phyloP scores from a whole-genome alignment of 2,888 invertebrate species.

The Ariolimax columbianus region DNA sequence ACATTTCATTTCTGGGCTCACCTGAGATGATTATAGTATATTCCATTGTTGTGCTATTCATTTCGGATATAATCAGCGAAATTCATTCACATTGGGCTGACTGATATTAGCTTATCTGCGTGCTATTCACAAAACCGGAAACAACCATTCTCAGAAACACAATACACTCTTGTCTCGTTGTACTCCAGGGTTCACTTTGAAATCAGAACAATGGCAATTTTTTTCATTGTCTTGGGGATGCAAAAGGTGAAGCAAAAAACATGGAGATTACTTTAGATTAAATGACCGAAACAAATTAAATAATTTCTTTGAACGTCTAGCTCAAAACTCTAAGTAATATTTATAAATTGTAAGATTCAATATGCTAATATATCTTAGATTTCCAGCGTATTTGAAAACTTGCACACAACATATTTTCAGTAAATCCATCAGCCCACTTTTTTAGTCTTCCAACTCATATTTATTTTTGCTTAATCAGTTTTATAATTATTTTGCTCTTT shows the following conservation, averaged over 20 bases:
- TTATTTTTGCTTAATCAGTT: too few relatives aligned
- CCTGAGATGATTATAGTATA: conserved; percentile 1
- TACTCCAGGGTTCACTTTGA: background rate
- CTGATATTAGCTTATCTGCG: conserved; percentile 8
- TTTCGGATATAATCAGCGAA: conserved; percentile 12
- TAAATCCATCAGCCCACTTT: too few relatives aligned
- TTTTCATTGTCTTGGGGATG: background rate
- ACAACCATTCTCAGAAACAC: background rate
- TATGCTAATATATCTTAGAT: background rate
- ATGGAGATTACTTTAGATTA: background rate
- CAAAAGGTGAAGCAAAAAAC: background rate
- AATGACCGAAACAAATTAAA: background rate
- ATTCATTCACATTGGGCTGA: conserved; percentile 13
- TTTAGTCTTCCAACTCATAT: too few relatives aligned
- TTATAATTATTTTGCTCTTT: too few relatives aligned
- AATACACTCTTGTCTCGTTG: background rate
- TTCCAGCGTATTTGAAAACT: too few relatives aligned
- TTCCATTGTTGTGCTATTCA: conserved; percentile 18
- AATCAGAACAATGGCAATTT: background rate
- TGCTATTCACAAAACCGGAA: background rate
- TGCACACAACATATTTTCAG: too few relatives aligned
- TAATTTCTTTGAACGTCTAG: background rate
- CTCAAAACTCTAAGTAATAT: background rate
- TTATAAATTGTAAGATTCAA: background rate
- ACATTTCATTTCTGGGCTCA: background rate